Base-by-base conservation (phyloP, 2,888 invertebrate genomes). In the Epicampocera succincta region DNA sequence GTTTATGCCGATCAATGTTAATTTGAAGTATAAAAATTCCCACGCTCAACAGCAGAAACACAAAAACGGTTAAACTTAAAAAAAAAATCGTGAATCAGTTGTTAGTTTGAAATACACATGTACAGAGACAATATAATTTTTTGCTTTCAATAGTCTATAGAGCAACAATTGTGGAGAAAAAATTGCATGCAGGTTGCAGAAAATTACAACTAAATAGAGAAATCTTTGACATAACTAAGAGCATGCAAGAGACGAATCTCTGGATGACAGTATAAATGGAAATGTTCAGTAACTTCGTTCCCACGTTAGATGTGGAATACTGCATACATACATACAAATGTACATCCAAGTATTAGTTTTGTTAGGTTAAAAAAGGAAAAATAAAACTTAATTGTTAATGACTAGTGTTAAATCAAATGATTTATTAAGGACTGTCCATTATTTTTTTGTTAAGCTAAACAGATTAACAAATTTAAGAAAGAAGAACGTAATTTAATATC, bases 21-120 rank as follows among this genome's bases (percentile, higher is more conserved):
- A 44, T 60, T 46, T 52, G 68, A 78, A 71, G 54, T 17, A 15
- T 15, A 85, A 84, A 86, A 86, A 85, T 87, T 87, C 87, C 88
- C 87, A 87, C 87, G 87, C 86, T 79, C 46, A 60, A 50, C 48
- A 12, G 42, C 29, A 60, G 60, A 48, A 68, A 60, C 58, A 58
- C 60, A 68, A 58, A 58, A 66, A 25, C 25, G 5, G 44, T 52
- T 50, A 58, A 65, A 33, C 33, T 58, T 58, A 58, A 46, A 44
- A 79, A 29, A 66, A 15, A 71, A 72, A 78, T 82, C 77, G 82
- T 82, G 82, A 77, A 82, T 82, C 82, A 78, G 82, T 82, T 82
- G 82, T 82, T 82, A 82, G 78, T 74, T 33, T 33, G 33, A 33
- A 33, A 38, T 56, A 17, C 38, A 56, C 33, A 33, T 33, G 33